Percentiles rank a stretch among this genome's conserved stretches.
phyloP scores from a whole-genome alignment of 2,797 vertebrate genomes.

The Falco columbarius region DNA sequence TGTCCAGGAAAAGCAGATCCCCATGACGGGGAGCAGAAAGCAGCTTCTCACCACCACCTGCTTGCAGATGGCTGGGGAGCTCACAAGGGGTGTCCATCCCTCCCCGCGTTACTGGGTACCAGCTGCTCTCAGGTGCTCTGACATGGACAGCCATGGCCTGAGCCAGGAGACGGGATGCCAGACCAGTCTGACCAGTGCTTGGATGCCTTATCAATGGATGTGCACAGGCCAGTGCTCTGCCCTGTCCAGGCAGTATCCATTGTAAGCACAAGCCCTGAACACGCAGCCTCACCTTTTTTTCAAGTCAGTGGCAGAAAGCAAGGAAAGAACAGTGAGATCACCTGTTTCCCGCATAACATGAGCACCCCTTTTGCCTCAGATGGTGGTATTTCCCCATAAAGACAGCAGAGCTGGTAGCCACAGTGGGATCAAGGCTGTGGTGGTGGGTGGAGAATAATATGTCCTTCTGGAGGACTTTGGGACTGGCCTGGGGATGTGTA shows the following conservation, averaged over 20 bases:
- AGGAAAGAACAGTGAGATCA: not conserved
- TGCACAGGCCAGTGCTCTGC: not conserved
- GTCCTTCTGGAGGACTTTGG: not conserved
- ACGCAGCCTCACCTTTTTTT: not conserved
- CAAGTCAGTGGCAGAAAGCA: not conserved
- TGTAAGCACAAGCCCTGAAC: not conserved
- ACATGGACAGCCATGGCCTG: rapidly evolving
- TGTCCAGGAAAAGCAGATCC: not conserved
- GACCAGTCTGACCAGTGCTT: not conserved
- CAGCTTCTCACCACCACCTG: rapidly evolving
- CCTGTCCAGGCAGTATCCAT: not conserved
- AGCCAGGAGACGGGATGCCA: not conserved
- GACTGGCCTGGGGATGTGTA: rapidly evolving
- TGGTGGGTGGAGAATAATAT: not conserved
- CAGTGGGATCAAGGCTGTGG: not conserved
- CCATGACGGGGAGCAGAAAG: not conserved
- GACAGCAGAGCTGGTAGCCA: not conserved
- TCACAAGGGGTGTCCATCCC: not conserved
- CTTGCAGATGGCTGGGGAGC: not conserved
- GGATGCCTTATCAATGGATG: not conserved
- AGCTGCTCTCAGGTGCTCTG: not conserved
- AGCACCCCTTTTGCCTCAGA: not conserved
- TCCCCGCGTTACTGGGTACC: not conserved
- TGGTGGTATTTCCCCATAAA: not conserved
- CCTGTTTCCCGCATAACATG: not conserved